A percentile compares a stretch with the other conserved stretches of the same genome.
These are phyloP conservation scores for Psettodes erumei DNA, from an alignment of 2,113 vertebrate genomes.

Conservation along the genomic window DNA sequence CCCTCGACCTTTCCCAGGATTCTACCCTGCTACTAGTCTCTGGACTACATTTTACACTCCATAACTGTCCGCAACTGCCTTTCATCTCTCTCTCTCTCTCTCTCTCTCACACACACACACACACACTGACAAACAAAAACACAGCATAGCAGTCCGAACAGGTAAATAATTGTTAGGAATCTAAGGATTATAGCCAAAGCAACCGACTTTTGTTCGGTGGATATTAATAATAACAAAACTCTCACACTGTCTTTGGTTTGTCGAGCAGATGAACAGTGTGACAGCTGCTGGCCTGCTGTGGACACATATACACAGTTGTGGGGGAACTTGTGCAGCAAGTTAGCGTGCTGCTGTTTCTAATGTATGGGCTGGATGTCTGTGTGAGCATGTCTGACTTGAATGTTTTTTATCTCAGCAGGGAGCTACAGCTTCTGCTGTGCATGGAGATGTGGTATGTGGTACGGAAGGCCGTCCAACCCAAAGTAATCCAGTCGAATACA, in stretches of 20 bases:
- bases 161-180: too few relatives aligned
- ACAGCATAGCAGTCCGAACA: too few relatives aligned
- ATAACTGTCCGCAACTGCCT: slow-evolving; percentile 42
- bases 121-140: background rate
- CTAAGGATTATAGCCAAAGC: too few relatives aligned
- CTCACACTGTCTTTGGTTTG: background rate
- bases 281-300: background rate
- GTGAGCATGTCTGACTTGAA: slow-evolving; percentile 18
- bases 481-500: background rate
- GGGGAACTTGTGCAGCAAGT: background rate
- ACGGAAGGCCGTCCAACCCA: background rate
- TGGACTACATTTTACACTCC: slow-evolving; percentile 59
- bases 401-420: slow-evolving; percentile 20
- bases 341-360: slow-evolving; percentile 4
- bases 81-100: too few relatives aligned
- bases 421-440: too few relatives aligned
- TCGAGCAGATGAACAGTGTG: background rate
- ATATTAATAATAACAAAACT: too few relatives aligned
- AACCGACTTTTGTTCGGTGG: too few relatives aligned
- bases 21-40: slow-evolving; percentile 48
- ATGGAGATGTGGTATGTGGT: background rate
- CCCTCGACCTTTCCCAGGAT: slow-evolving; percentile 72
- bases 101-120: too few relatives aligned
- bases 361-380: slow-evolving; percentile 16
- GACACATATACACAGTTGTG: background rate